Evolutionary conservation across 2,113 vertebrate genomes (phyloP), one percentile per base, ranked within the genome.

Genomic region (Theristicus caerulescens): DNA sequence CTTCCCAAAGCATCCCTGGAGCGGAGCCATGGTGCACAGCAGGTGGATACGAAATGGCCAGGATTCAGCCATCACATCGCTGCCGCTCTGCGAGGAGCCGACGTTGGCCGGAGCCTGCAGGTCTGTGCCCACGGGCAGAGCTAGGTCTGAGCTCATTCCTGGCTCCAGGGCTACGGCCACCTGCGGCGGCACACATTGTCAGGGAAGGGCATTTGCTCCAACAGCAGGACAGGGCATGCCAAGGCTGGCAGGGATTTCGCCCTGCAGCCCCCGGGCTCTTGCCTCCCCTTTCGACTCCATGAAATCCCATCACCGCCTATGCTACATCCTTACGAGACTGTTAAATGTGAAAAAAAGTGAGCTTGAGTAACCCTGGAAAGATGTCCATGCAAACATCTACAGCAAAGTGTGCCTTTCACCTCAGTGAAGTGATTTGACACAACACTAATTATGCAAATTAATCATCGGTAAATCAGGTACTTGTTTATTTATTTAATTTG

Each of bases 381-480:
- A 4, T 20, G 52, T 31, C 82, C 36, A 3, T 2, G 16, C 55
- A 58, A 70, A 31, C 91, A 46, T 27, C 32, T 49, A n/a, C 44
- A 26, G 54, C 61, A 46, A 34, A 86, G 88, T 1, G 6, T 6
- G 44, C 55, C 79, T 89, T 27, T 80, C 91, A 42, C 90, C 86
- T 87, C 6, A 2, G 46, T 17, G 32, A 64, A 73, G 91, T 26
- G 79, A 92, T 80, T 58, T 62, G 66, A 92, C 92, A 54, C 73
- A 24, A 78, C 29, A 6, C 89, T 88, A 89, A 97, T 88, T 93
- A 88, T 91, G 95, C 89, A 97, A 96, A 97, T 94, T 95, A 97
- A 87, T 96, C 94, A 90, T 51, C 9, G 27, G 83, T 91, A 93
- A 67, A 91, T 86, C 46, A 82, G 79, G 70, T 70, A n/a, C 64